These are phyloP conservation scores for Morbakka virulenta DNA, from an alignment of 30 jellyfish, hydroid and myxozoan genomes.

Conservation along the genomic window DNA sequence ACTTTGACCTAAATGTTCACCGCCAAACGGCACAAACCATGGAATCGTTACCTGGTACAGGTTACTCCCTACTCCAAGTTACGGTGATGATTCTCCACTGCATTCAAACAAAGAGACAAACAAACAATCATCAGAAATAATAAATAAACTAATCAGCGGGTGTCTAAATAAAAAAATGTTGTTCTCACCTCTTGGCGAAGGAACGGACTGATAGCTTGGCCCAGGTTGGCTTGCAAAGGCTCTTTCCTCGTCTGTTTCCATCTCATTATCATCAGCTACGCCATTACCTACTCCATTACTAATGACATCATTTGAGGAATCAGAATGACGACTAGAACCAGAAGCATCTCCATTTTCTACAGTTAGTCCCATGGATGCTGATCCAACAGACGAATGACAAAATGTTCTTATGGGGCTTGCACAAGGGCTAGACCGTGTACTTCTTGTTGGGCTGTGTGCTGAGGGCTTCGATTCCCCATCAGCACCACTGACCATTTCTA, in stretches of 20 bases:
- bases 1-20: too few species aligned
- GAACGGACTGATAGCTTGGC: not conserved
- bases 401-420: constrained; percentile 80
- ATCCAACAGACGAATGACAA: constrained; percentile 38
- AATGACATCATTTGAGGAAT: not conserved
- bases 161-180: too few species aligned
- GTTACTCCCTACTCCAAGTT: too few species aligned
- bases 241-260: constrained; percentile 62
- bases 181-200: not conserved
- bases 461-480: constrained; percentile 88
- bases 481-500: constrained; percentile 96
- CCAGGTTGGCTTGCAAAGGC: not conserved
- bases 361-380: constrained; percentile 19
- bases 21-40: too few species aligned
- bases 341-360: constrained; percentile 25
- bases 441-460: constrained; percentile 88
- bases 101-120: not conserved
- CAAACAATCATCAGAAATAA: not conserved
- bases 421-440: constrained; percentile 83
- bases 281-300: constrained; percentile 29
- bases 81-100: too few species aligned
- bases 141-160: not conserved
- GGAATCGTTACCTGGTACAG: too few species aligned
- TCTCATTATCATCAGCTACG: constrained; percentile 43
- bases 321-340: constrained; percentile 1